Conservation (phyloP, 2,888 invertebrate species). For the Agrochola lota region DNA sequence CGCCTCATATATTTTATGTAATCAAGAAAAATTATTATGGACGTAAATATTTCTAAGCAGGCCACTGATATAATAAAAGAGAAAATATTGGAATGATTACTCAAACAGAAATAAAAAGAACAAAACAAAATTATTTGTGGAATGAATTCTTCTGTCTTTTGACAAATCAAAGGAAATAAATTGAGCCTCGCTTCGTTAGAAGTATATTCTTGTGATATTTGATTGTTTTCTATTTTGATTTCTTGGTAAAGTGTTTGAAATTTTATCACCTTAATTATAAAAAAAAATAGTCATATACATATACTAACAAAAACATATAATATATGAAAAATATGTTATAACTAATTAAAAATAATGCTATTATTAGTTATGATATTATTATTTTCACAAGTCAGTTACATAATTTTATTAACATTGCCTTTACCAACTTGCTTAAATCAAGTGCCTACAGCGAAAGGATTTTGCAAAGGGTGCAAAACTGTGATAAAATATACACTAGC, state of each 20-base stretch:
- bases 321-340: background rate
- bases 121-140: conserved; percentile 17
- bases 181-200: conserved; percentile 29
- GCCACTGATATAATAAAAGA: conserved; percentile 20
- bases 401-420: background rate
- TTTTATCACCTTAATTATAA: background rate
- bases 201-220: conserved; percentile 15
- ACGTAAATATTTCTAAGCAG: conserved; percentile 7
- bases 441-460: background rate
- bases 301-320: background rate
- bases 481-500: conserved; percentile 5
- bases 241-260: background rate
- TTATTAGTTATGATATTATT: background rate
- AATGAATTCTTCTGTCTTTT: conserved; percentile 20
- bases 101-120: conserved; percentile 34
- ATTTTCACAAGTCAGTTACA: background rate
- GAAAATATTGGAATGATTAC: conserved; percentile 38
- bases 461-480: conserved; percentile 7
- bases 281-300: no score
- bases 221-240: conserved; percentile 17
- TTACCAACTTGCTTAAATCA: no score
- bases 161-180: conserved; percentile 35
- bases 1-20: conserved; percentile 10
- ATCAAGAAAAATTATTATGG: conserved; percentile 20
- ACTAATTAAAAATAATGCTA: no score